These are phyloP conservation scores for Penaeus japonicus DNA, from an alignment of 1,140 invertebrate species.

Conservation along the genomic window DNA sequence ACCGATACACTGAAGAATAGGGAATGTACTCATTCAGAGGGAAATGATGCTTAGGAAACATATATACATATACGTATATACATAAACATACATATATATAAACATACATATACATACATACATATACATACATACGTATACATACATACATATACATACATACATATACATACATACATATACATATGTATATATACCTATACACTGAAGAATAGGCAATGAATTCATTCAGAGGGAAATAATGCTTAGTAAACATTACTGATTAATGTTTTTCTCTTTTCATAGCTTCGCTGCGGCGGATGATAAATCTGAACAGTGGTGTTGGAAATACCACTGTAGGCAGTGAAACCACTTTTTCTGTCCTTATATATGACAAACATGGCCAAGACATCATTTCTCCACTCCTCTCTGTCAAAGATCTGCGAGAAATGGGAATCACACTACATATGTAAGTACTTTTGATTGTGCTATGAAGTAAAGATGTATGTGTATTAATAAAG, in stretches of 20 bases:
- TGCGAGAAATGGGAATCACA: slow-evolving; percentile 95
- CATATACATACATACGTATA: slow-evolving; percentile 7
- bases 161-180: slow-evolving; percentile 1
- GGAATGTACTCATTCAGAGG: no score
- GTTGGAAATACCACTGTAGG: slow-evolving; percentile 76
- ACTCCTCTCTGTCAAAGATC: slow-evolving; percentile 92
- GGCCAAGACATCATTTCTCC: slow-evolving; percentile 99
- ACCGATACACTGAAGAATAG: not conserved
- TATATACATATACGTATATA: not conserved
- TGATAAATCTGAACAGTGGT: slow-evolving; percentile 90
- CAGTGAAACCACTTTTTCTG: slow-evolving; percentile 89
- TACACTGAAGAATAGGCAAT: not conserved
- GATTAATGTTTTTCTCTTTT: slow-evolving; percentile 59
- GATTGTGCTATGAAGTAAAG: not conserved
- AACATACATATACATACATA: not conserved
- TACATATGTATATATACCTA: not conserved
- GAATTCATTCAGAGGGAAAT: not conserved
- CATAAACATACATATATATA: not conserved
- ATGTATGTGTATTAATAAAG: not conserved
- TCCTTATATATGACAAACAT: slow-evolving; percentile 93
- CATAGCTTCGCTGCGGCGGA: slow-evolving; percentile 85
- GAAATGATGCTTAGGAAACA: no score
- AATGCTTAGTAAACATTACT: not conserved
- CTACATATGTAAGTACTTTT: slow-evolving; percentile 84
- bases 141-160: slow-evolving; percentile 1